phyloP scores from a whole-genome alignment of 30 jellyfish, hydroid and myxozoan species.

The Sanderia malayensis region DNA sequence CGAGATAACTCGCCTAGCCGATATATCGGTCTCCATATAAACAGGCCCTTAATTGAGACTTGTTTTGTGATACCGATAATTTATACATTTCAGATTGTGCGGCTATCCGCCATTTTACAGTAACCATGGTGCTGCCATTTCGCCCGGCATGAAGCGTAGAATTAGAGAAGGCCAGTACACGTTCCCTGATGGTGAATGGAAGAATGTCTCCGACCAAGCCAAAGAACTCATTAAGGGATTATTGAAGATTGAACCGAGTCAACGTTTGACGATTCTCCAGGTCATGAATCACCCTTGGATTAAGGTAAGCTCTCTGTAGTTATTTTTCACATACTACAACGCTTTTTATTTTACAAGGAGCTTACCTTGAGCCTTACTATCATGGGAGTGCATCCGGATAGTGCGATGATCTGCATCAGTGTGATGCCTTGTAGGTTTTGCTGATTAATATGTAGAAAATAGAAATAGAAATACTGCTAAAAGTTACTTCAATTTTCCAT shows the following conservation, averaged over 20 bases:
- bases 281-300: conserved; percentile 98
- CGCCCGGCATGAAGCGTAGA: conserved; percentile 96
- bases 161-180: conserved; percentile 95
- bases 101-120: conserved; percentile 98
- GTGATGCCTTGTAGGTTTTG: too few relatives aligned
- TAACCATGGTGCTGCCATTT: conserved; percentile 96
- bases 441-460: too few relatives aligned
- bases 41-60: too few relatives aligned
- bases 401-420: too few relatives aligned
- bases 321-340: not conserved
- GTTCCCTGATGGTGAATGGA: conserved; percentile 96
- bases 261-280: conserved; percentile 62
- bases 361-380: too few relatives aligned
- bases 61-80: too few relatives aligned
- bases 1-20: too few relatives aligned
- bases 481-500: too few relatives aligned
- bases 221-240: conserved; percentile 74
- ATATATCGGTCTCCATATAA: too few relatives aligned
- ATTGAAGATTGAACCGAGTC: conserved; percentile 79
- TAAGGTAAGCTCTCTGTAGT: conserved; percentile 41
- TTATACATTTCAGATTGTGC: conserved; percentile 67
- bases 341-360: not conserved
- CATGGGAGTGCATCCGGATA: too few relatives aligned
- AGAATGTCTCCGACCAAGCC: conserved; percentile 79
- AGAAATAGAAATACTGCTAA: too few relatives aligned